Base-by-base conservation (phyloP, 2,113 vertebrate species). In the Terrapene triunguis region DNA sequence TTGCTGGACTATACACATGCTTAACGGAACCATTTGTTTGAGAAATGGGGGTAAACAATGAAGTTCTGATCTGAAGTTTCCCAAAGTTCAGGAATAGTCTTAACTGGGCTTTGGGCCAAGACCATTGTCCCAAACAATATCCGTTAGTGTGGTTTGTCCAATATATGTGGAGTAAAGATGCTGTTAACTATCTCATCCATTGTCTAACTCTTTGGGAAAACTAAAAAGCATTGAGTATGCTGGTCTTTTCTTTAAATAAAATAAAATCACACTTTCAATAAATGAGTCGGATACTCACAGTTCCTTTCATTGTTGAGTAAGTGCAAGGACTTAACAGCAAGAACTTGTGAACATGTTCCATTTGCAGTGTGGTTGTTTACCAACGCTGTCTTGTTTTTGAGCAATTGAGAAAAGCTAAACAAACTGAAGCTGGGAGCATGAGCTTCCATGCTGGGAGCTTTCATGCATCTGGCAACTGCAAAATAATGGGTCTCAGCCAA, bases 391-490 rank as follows among this genome's bases (percentile, higher is more conserved):
- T 48, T 47, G 42, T 51, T 90, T 97, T 96, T 96, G 42, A 76
- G 86, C 84, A 82, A 89, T 90, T 91, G 93, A 42, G n/a, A 72
- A 72, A 72, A 72, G 65, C 65, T 38, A 38, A 94, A 82, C 74
- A 93, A 89, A 65, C 94, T 96, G 83, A 91, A 95, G 89, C 89
- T 88, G 85, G 91, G 90, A 95, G 85, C 91, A 78, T 9, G 80
- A 96, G 82, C 82, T 19, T 50, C 42, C 44, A 59, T 89, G 44
- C 89, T 95, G 76, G 53, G 89, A 96, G 94, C 89, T 87, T 87
- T 94, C 87, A 92, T 96, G 94, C 83, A 87, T 96, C 92, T 97
- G 96, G 92, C 93, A 96, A 88, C 91, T 96, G 87, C 87, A 93
- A 92, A 94, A 89, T 53, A 89, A 69, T 89, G 85, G 90, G 95